These are phyloP conservation scores for Zophobas morio DNA, from an alignment of 1,140 invertebrate genomes.

Conservation along the genomic window DNA sequence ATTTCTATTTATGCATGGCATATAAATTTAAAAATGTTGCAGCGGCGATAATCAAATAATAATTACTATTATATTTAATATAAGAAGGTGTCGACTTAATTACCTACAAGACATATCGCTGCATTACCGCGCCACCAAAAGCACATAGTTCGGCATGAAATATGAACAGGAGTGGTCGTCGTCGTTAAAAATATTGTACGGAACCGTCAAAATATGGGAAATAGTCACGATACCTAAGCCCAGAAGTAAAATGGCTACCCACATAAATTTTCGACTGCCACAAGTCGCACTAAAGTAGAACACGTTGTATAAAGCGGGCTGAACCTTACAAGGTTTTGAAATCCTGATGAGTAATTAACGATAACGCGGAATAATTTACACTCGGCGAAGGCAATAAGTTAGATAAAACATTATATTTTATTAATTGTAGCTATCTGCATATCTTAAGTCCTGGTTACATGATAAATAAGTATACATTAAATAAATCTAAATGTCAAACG, in stretches of 20 bases:
- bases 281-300: background rate
- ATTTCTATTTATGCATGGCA: too few relatives aligned
- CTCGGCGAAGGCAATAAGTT: slow-evolving; percentile 14
- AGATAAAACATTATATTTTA: slow-evolving; percentile 36
- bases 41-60: slow-evolving; percentile 22
- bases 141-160: slow-evolving; percentile 2
- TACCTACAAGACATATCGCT: slow-evolving; percentile 15
- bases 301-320: background rate
- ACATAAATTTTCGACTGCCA: slow-evolving; percentile 3
- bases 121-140: background rate
- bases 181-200: slow-evolving; percentile 17
- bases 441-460: slow-evolving; percentile 40
- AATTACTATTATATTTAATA: slow-evolving; percentile 9
- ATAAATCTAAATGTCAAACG: slow-evolving; percentile 40
- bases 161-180: slow-evolving; percentile 30
- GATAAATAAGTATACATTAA: slow-evolving; percentile 43
- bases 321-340: slow-evolving; percentile 7
- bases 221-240: slow-evolving; percentile 22
- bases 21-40: slow-evolving; percentile 10
- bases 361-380: slow-evolving; percentile 34
- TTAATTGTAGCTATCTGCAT: slow-evolving; percentile 38
- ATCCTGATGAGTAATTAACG: slow-evolving; percentile 22
- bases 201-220: slow-evolving; percentile 37
- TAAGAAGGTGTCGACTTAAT: slow-evolving; percentile 31
- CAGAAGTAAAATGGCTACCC: background rate